Conservation (phyloP, 2,888 invertebrate species). For the Tachina grossa region DNA sequence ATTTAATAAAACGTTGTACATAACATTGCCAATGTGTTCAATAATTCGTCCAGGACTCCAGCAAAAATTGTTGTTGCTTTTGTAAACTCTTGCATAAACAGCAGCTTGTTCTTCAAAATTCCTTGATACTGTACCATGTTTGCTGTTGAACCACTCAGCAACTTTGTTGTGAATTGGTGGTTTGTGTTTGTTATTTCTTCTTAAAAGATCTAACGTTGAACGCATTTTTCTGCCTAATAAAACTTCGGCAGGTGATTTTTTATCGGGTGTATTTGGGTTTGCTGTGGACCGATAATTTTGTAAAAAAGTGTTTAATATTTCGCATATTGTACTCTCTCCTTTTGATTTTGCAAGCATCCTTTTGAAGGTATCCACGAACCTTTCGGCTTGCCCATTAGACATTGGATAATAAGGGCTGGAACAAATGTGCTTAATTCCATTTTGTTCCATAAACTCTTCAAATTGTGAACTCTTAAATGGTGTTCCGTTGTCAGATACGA, state of each 20-base stretch:
- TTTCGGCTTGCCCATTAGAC: slow-evolving; percentile 72
- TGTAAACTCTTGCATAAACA: slow-evolving; percentile 58
- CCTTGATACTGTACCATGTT: slow-evolving; percentile 49
- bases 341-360: slow-evolving; percentile 64
- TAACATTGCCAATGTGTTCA: background rate
- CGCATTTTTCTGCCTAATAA: slow-evolving; percentile 67
- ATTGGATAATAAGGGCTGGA: slow-evolving; percentile 56
- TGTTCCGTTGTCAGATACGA: slow-evolving; percentile 54
- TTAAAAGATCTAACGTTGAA: slow-evolving; percentile 62
- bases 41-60: slow-evolving; percentile 53
- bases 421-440: no score
- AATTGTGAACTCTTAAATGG: slow-evolving; percentile 56
- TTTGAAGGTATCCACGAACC: slow-evolving; percentile 73
- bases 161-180: background rate
- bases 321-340: slow-evolving; percentile 58
- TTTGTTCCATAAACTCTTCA: slow-evolving; percentile 36
- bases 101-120: slow-evolving; percentile 48
- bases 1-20: no score
- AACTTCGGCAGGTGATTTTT: slow-evolving; percentile 69
- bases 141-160: slow-evolving; percentile 36
- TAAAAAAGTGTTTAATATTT: slow-evolving; percentile 69
- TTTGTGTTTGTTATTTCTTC: background rate
- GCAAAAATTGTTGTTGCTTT: slow-evolving; percentile 51
- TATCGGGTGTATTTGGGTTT: slow-evolving; percentile 65
- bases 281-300: slow-evolving; percentile 70